These are phyloP conservation scores for Sclerurus mexicanus DNA, from an alignment of 2,113 vertebrate species.

Conservation along the genomic window DNA sequence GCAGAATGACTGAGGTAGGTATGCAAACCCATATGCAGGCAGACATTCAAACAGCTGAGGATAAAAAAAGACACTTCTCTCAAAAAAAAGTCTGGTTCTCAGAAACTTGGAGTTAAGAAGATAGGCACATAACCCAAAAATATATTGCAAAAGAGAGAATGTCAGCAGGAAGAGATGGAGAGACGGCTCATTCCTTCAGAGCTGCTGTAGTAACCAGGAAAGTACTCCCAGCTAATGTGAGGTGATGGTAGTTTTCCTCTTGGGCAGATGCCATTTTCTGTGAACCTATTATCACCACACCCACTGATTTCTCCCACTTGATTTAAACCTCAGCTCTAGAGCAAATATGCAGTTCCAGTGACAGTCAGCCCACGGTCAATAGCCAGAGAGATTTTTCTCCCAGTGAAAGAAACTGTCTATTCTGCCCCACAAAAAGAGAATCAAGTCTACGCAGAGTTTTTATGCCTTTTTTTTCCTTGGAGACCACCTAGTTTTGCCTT, in stretches of 20 bases:
- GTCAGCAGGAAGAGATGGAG: neutral
- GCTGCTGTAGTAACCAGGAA: neutral
- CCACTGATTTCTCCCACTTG: neutral
- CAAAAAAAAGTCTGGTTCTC: neutral
- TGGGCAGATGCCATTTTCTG: neutral
- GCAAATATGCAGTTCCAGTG: neutral
- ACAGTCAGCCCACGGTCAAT: neutral
- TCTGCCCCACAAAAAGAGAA: neutral
- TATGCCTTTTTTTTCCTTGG: neutral
- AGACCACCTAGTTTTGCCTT: neutral
- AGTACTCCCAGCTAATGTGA: neutral
- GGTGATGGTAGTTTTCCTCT: neutral
- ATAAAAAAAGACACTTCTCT: neutral
- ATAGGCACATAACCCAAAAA: neutral
- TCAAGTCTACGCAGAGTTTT: neutral
- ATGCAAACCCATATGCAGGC: neutral
- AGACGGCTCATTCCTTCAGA: neutral
- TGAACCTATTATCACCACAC: neutral
- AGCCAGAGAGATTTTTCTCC: neutral
- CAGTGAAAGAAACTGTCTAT: neutral
- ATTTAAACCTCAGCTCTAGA: neutral
- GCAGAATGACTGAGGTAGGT: neutral
- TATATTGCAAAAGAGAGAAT: neutral
- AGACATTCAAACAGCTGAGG: neutral
- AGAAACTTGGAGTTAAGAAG: neutral